These are phyloP conservation scores for Hydropotes inermis DNA, from an alignment of 2,113 vertebrate species.

Conservation along the genomic window DNA sequence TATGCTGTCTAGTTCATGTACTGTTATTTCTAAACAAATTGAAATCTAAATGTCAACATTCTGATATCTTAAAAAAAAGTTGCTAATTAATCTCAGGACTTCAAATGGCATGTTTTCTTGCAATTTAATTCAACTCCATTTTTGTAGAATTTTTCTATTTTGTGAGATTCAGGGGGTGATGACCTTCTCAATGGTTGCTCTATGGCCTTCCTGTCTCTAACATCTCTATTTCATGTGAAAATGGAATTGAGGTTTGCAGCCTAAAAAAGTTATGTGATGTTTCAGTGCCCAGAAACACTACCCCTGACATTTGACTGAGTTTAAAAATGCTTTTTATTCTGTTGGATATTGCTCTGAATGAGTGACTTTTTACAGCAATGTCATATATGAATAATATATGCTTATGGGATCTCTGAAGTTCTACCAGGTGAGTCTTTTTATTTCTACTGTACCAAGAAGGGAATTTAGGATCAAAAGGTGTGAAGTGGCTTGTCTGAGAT, in stretches of 20 bases:
- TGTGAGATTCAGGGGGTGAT: background rate
- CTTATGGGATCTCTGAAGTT: background rate
- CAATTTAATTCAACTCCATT: background rate
- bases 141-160: background rate
- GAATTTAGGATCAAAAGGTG: background rate
- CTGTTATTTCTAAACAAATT: background rate
- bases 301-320: background rate
- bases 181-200: background rate
- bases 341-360: background rate
- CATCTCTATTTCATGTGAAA: background rate
- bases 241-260: background rate
- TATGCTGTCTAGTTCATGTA: background rate
- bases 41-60: background rate
- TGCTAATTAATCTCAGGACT: background rate
- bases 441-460: background rate
- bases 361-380: background rate
- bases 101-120: background rate
- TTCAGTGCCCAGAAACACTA: background rate
- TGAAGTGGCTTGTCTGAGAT: background rate
- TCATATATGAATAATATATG: background rate
- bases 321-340: background rate
- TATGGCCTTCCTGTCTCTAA: background rate
- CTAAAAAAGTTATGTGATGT: background rate
- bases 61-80: background rate
- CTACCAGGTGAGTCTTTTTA: background rate